Evolutionary conservation across 1,140 invertebrate genomes (phyloP), one percentile per base, ranked within the genome.

Genomic region (Tetramorium alpestre): DNA sequence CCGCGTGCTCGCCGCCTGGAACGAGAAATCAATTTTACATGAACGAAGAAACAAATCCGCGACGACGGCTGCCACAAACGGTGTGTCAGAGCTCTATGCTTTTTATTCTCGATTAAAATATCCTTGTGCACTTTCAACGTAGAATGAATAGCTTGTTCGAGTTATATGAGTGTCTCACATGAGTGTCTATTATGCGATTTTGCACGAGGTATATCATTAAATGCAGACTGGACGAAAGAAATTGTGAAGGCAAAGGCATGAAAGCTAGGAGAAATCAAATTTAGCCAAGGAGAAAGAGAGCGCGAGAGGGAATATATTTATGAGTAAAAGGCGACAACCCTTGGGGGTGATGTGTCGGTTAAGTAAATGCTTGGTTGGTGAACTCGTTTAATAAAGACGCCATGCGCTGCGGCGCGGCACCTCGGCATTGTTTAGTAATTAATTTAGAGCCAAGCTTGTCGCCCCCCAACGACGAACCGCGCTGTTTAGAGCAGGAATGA

Each of bases 381-480:
- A 77, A 82, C 87, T 91, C 88, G 88, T 92, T 93, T 93, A 93
- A 93, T 92, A 93, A 92, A 93, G 91, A 91, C 87, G 89, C 88
- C 88, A 49, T 80, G 81, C 73, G 87, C 85, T 72, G 80, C 88
- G 86, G 77, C 78, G 41, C 51, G 33, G 77, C 78, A 33, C 51
- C 88, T 65, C n/a, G 41, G 78, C 85, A 86, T 92, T 91, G 88
- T 90, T 87, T 88, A 87, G 87, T 90, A 90, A 92, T 92, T 92
- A 90, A 91, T 90, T 91, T 92, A 88, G 64, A 87, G 64, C 62
- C 25, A 78, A 67, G 87, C 76, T 90, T 56, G 80, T 82, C 38
- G 62, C 28, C 33, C 62, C 58, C 10, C 47, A 80, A 73, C 41
- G 25, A 11, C n/a, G 25, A 38, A 58, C 28, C 54, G 2, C 54